These are phyloP conservation scores for Hydraecia micacea DNA, from an alignment of 2,888 invertebrate genomes.

Conservation along the genomic window DNA sequence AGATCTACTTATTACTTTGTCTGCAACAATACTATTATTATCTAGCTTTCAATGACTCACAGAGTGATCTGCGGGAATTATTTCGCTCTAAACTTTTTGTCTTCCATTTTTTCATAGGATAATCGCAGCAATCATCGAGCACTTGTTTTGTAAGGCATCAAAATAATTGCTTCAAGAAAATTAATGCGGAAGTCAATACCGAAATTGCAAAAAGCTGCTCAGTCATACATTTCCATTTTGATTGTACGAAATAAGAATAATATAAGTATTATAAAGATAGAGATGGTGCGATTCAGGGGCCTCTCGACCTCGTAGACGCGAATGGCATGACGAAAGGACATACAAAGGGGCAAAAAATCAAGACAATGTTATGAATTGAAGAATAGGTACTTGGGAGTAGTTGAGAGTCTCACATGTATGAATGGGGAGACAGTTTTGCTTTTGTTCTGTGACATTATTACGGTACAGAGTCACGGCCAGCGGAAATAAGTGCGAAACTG, in stretches of 20 bases:
- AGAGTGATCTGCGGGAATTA: conserved; percentile 80
- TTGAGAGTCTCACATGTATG: conserved; percentile 64
- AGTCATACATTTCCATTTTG: conserved; percentile 62
- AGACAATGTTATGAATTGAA: conserved; percentile 69
- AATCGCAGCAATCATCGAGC: conserved; percentile 71
- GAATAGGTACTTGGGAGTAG: conserved; percentile 66
- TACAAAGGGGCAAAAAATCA: conserved; percentile 73
- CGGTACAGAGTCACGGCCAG: conserved; percentile 70
- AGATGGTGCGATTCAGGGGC: conserved; percentile 71
- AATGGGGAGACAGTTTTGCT: conserved; percentile 69
- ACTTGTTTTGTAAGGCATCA: conserved; percentile 65
- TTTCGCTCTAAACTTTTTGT: conserved; percentile 75
- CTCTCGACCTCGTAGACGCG: conserved; percentile 77
- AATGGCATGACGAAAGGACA: conserved; percentile 79
- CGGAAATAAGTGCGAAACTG: conserved; percentile 62
- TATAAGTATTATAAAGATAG: conserved; percentile 64
- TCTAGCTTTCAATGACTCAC: conserved; percentile 76
- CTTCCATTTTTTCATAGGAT: conserved; percentile 67
- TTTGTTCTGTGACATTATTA: conserved; percentile 67
- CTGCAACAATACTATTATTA: conserved; percentile 74
- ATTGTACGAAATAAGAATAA: conserved; percentile 61
- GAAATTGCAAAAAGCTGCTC: conserved; percentile 56
- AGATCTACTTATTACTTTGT: conserved; percentile 71
- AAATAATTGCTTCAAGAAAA: conserved; percentile 65
- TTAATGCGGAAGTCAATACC: conserved; percentile 68